Evolutionary conservation across 2,113 vertebrate genomes (phyloP).

Genomic region (Lophura nycthemera): DNA sequence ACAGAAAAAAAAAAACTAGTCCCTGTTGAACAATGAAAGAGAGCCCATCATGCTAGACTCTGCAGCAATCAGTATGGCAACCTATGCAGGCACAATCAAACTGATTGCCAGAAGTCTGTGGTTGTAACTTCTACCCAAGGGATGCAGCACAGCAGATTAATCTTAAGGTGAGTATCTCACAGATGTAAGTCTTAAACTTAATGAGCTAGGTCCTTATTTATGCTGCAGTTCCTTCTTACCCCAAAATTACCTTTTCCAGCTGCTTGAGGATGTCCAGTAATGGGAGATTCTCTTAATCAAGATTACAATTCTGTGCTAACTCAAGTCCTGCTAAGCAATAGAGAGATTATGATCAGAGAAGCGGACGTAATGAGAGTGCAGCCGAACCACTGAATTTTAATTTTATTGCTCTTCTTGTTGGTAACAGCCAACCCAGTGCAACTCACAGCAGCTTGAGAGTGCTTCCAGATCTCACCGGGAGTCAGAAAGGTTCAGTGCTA

Average conservation of each 20-base stretch:
- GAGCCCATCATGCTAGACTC: not conserved
- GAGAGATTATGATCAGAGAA: not conserved
- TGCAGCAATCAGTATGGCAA: not conserved
- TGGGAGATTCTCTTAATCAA: not conserved
- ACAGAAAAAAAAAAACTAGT: not conserved
- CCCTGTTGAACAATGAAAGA: not conserved
- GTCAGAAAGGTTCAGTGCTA: not conserved
- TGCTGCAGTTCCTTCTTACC: slow-evolving; percentile 1
- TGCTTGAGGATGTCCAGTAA: not conserved
- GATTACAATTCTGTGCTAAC: not conserved
- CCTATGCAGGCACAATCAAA: not conserved
- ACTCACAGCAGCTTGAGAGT: slow-evolving; percentile 35
- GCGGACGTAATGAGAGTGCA: not conserved
- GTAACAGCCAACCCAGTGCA: slow-evolving; percentile 23
- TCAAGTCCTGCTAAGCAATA: not conserved
- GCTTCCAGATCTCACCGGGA: slow-evolving; percentile 48
- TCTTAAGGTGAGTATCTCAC: not conserved
- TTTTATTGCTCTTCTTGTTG: slow-evolving; percentile 18
- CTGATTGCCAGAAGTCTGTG: not conserved
- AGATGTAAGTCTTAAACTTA: slow-evolving; percentile 5
- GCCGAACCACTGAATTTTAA: not conserved
- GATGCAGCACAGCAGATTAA: not conserved
- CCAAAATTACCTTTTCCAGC: not conserved
- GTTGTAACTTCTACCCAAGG: not conserved
- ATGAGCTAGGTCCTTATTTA: slow-evolving; percentile 8